phyloP scores from a whole-genome alignment of 2,888 invertebrate species.

The Apodemia hepburni region DNA sequence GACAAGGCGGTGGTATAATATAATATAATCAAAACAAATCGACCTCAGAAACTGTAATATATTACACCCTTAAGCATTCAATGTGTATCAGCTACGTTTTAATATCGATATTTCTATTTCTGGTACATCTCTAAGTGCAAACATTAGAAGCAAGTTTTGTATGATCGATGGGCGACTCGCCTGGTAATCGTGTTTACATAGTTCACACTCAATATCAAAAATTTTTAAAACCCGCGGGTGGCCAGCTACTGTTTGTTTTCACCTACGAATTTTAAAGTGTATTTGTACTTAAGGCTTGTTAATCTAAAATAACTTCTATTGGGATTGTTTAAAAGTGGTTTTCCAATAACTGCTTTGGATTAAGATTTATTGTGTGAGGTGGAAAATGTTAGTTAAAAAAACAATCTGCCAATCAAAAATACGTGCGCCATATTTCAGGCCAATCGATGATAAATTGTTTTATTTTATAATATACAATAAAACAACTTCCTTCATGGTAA shows the following conservation, averaged over 20 bases:
- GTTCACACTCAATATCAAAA: conserved; percentile 59
- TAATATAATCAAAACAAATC: too few species aligned
- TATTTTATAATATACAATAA: too few species aligned
- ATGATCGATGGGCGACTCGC: conserved; percentile 61
- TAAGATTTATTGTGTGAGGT: conserved; percentile 32
- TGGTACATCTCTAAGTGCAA: conserved; percentile 45
- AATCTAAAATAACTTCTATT: conserved; percentile 1
- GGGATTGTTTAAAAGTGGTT: neutral
- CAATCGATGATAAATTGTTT: neutral
- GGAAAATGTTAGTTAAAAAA: conserved; percentile 33
- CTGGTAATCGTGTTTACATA: conserved; percentile 65
- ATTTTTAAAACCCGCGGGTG: conserved; percentile 64
- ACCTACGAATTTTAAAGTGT: conserved; percentile 44
- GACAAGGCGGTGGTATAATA: too few species aligned
- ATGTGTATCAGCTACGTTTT: neutral
- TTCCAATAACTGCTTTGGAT: neutral
- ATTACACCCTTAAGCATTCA: neutral
- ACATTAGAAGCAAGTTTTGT: conserved; percentile 49
- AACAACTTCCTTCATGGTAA: too few species aligned
- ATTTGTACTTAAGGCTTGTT: neutral
- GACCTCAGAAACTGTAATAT: too few species aligned
- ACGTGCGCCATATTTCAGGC: neutral
- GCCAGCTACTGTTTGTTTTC: conserved; percentile 72
- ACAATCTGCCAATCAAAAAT: conserved; percentile 34
- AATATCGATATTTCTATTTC: neutral